Evolutionary conservation across 2,797 vertebrate species (phyloP).

Genomic region (Rhinichthys osculus): DNA sequence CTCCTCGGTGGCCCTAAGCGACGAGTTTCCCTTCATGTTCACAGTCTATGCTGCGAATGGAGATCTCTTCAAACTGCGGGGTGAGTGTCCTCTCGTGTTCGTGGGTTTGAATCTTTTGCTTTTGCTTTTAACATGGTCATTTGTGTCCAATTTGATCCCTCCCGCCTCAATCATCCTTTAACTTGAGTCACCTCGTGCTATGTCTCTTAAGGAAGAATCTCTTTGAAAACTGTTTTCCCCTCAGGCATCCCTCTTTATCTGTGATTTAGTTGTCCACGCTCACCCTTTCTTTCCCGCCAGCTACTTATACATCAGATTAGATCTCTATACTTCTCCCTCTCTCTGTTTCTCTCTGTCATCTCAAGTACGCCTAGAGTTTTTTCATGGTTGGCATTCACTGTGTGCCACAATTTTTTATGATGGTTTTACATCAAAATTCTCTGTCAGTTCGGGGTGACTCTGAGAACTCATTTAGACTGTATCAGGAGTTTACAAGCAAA

Average conservation of each 20-base stretch:
- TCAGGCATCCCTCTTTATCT: slow-evolving; percentile 22
- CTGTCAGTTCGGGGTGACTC: background rate
- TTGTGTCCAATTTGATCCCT: background rate
- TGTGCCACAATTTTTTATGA: slow-evolving; percentile 14
- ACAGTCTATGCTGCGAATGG: slow-evolving; percentile 84
- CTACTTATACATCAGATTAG: slow-evolving; percentile 16
- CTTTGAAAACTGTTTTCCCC: slow-evolving; percentile 34
- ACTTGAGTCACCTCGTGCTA: background rate
- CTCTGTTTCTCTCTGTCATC: slow-evolving; percentile 1
- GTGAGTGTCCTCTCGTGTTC: slow-evolving; percentile 67
- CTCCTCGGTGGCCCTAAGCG: slow-evolving; percentile 84
- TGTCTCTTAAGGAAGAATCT: slow-evolving; percentile 20
- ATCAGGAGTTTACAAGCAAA: slow-evolving; percentile 42
- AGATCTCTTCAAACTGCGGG: slow-evolving; percentile 90
- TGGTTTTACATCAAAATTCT: slow-evolving; percentile 26
- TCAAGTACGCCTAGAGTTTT: slow-evolving; percentile 12
- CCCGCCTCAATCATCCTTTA: background rate
- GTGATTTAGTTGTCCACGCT: slow-evolving; percentile 21
- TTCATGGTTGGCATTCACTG: slow-evolving; percentile 34
- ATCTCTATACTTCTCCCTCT: slow-evolving; percentile 20
- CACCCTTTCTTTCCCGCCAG: background rate
- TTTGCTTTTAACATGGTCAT: background rate
- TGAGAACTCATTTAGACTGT: slow-evolving; percentile 38
- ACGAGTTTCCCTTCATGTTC: slow-evolving; percentile 89
- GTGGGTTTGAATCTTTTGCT: slow-evolving; percentile 1